phyloP scores from a whole-genome alignment of 2,888 invertebrate genomes.

The Smittia aterrima region DNA sequence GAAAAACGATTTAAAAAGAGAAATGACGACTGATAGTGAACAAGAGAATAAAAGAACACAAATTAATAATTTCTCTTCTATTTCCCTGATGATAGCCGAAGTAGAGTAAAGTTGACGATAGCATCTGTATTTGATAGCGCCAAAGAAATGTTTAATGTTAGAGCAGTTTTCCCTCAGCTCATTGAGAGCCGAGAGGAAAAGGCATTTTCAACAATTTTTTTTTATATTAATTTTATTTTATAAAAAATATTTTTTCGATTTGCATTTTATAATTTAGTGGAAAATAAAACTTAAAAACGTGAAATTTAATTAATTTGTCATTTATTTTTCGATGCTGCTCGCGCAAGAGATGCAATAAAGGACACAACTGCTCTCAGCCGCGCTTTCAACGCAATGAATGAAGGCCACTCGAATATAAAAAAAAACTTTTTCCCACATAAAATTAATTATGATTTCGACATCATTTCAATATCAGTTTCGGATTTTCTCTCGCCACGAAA shows the following conservation, averaged over 20 bases:
- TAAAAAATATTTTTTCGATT: too few species aligned
- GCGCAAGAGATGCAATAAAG: not conserved
- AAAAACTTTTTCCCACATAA: not conserved
- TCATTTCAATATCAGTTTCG: not conserved
- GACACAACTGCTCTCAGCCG: not conserved
- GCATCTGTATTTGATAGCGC: not conserved
- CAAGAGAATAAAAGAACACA: not conserved
- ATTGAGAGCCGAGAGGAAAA: too few species aligned
- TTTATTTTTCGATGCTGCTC: not conserved
- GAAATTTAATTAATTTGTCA: constrained; percentile 9
- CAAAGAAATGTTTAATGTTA: constrained; percentile 15
- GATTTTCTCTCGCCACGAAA: not conserved
- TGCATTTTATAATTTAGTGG: too few species aligned
- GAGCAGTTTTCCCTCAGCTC: not conserved
- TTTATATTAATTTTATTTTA: too few species aligned
- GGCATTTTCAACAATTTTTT: too few species aligned
- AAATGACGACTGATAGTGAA: not conserved
- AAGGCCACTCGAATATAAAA: too few species aligned
- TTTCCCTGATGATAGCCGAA: not conserved
- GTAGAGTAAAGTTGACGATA: not conserved
- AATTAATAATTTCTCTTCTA: not conserved
- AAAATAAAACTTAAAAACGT: too few species aligned
- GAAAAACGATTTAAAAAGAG: not conserved
- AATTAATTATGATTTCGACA: constrained; percentile 2
- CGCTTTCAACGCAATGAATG: not conserved